Conservation (phyloP, 2,113 vertebrate genomes). For the Sula dactylatra region DNA sequence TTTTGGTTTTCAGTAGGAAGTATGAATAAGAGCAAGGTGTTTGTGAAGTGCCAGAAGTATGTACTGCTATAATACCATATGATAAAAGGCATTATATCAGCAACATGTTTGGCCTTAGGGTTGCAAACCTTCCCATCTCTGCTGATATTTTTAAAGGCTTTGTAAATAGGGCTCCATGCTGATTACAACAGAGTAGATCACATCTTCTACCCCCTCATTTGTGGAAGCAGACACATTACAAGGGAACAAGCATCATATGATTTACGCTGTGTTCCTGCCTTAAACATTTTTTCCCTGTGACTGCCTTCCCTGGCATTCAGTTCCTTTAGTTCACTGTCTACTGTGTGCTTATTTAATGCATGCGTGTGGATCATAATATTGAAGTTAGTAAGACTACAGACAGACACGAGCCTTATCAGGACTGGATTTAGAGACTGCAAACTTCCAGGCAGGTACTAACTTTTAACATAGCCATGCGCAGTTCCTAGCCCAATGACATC, state of each 20-base stretch:
- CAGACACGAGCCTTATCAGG: neutral
- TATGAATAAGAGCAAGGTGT: neutral
- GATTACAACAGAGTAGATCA: neutral
- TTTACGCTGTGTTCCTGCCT: neutral
- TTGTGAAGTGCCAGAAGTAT: neutral
- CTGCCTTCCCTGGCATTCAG: neutral
- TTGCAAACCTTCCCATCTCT: neutral
- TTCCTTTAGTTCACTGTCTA: neutral
- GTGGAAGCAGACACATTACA: neutral
- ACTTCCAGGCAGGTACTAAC: neutral
- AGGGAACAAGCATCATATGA: neutral
- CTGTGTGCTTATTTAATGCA: neutral
- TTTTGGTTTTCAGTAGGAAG: neutral
- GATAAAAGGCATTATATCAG: neutral
- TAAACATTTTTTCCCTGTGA: neutral
- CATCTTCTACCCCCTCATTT: neutral
- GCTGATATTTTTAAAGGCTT: neutral
- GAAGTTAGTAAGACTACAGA: neutral
- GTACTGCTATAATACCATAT: neutral
- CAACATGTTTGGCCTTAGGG: neutral
- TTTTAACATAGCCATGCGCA: neutral
- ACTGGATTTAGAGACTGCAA: neutral
- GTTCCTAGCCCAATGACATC: neutral
- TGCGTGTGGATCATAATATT: neutral
- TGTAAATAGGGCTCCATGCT: neutral